Evolutionary conservation across 2,113 vertebrate species (phyloP).

Genomic region (Sterrhoptilus dennistouni): DNA sequence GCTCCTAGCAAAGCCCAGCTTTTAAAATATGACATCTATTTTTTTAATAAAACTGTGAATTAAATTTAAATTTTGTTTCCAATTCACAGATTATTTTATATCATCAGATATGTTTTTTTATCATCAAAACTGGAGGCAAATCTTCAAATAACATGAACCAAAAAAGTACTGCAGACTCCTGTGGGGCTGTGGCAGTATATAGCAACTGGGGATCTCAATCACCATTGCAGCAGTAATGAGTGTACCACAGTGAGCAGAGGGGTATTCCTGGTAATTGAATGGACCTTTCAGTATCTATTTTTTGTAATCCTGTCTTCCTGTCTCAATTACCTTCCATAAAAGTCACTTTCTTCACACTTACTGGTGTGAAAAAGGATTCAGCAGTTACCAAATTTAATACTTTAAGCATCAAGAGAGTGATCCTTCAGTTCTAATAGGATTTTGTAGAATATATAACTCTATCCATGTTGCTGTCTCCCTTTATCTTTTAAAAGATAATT

Average conservation of each 20-base stretch:
- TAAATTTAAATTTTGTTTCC: neutral
- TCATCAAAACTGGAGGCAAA: neutral
- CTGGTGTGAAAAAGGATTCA: neutral
- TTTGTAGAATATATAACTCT: neutral
- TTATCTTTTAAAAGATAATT: neutral
- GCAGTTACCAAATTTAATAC: neutral
- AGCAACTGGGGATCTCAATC: neutral
- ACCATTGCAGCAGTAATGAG: neutral
- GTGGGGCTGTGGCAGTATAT: neutral
- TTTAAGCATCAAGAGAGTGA: neutral
- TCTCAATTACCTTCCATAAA: neutral
- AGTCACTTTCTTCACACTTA: neutral
- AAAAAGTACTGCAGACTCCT: neutral
- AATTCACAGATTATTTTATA: neutral
- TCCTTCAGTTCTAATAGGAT: neutral
- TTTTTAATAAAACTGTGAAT: neutral
- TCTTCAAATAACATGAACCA: neutral
- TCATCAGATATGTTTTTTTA: neutral
- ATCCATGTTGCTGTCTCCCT: neutral
- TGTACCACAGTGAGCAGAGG: neutral
- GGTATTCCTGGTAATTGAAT: neutral
- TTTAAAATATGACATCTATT: neutral
- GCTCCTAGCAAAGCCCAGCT: neutral
- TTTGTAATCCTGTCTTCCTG: neutral
- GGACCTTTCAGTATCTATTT: neutral